phyloP scores from a whole-genome alignment of 2,113 vertebrate species.

The Nothoprocta pentlandii region DNA sequence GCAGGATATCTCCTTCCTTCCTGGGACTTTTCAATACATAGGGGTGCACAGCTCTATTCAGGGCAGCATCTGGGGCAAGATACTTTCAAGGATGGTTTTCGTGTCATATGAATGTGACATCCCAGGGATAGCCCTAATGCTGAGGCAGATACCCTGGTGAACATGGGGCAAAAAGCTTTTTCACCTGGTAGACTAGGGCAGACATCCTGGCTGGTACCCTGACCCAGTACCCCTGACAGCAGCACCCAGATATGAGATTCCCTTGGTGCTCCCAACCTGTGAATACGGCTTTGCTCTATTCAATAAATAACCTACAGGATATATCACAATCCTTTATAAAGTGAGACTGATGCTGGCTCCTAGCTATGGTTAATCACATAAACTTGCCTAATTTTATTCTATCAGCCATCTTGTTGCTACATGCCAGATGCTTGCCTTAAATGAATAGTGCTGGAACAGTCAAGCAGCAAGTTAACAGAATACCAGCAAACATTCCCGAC shows the following conservation, averaged over 20 bases:
- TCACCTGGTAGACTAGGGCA: not conserved
- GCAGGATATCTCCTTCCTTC: not conserved
- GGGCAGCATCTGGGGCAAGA: not conserved
- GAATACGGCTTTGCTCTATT: not conserved
- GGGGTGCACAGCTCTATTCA: not conserved
- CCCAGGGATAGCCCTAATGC: not conserved
- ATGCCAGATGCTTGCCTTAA: slow-evolving; percentile 72
- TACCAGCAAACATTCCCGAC: slow-evolving; percentile 71
- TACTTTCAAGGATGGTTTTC: not conserved
- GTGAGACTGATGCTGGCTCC: slow-evolving; percentile 47
- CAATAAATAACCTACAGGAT: not conserved
- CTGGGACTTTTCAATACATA: no score
- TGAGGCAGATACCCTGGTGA: not conserved
- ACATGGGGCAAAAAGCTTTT: not conserved
- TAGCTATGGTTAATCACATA: slow-evolving; percentile 63
- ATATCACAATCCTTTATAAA: not conserved
- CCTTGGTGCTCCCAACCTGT: not conserved
- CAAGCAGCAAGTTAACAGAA: slow-evolving; percentile 72
- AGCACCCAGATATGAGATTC: not conserved
- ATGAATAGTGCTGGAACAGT: slow-evolving; percentile 71
- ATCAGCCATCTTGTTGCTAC: slow-evolving; percentile 70
- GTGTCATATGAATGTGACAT: rapidly evolving
- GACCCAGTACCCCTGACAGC: not conserved
- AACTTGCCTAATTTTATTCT: slow-evolving; percentile 71
- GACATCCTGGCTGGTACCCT: no score